Evolutionary conservation across 2,797 vertebrate genomes (phyloP).

Genomic region (Epinephelus malabaricus): DNA sequence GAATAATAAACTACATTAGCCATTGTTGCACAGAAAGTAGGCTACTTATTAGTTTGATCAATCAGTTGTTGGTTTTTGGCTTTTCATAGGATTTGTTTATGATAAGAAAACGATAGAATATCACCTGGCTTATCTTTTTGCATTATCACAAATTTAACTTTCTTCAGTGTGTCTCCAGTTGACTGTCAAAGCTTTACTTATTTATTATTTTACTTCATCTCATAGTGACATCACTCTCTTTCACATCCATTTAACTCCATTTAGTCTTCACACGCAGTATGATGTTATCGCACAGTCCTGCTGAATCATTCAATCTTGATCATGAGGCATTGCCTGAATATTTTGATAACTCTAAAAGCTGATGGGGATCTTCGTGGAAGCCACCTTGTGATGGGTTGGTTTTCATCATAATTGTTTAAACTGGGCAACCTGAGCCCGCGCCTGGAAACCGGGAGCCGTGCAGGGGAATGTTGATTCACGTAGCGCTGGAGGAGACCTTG

Average conservation of each 20-base stretch:
- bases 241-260: background rate
- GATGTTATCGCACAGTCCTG: background rate
- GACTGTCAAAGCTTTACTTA: background rate
- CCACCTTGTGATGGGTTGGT: slow-evolving; percentile 15
- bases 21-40: background rate
- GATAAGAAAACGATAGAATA: background rate
- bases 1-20: background rate
- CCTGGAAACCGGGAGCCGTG: slow-evolving; percentile 63
- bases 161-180: background rate
- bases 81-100: background rate
- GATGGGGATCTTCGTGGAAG: slow-evolving; percentile 22
- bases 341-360: slow-evolving; percentile 21
- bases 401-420: slow-evolving; percentile 47
- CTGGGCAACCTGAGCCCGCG: slow-evolving; percentile 46
- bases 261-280: background rate
- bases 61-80: background rate
- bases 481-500: slow-evolving; percentile 55
- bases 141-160: background rate
- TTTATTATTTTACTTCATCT: background rate
- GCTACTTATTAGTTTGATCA: background rate
- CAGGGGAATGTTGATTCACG: slow-evolving; percentile 72
- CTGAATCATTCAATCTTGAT: background rate
- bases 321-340: slow-evolving; percentile 11
- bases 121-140: background rate
- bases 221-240: background rate